These are phyloP conservation scores for Drosophila suboccidentalis DNA, from an alignment of 2,888 invertebrate genomes.

Conservation along the genomic window DNA sequence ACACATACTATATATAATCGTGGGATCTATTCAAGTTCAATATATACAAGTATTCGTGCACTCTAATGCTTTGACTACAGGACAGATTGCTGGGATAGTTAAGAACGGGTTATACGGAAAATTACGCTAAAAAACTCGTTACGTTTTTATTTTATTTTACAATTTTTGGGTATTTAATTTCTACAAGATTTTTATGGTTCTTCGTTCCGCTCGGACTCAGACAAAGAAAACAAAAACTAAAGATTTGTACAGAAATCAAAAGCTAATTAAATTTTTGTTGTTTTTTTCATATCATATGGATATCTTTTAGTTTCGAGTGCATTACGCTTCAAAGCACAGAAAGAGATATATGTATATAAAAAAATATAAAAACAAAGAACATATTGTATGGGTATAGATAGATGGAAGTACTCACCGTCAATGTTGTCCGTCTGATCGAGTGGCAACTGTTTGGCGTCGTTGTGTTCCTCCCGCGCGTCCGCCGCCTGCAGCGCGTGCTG, in stretches of 20 bases:
- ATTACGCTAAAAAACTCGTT: slow-evolving; percentile 60
- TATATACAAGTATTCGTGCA: slow-evolving; percentile 27
- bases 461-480: slow-evolving; percentile 87
- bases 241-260: slow-evolving; percentile 64
- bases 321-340: slow-evolving; percentile 75
- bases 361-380: slow-evolving; percentile 10
- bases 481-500: slow-evolving; percentile 87
- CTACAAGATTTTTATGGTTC: slow-evolving; percentile 20
- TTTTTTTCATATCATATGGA: slow-evolving; percentile 16
- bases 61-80: slow-evolving; percentile 28
- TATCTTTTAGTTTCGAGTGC: slow-evolving; percentile 62
- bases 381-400: slow-evolving; percentile 30
- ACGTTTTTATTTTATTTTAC: slow-evolving; percentile 45
- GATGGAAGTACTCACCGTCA: slow-evolving; percentile 88
- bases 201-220: slow-evolving; percentile 35
- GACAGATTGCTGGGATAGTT: slow-evolving; percentile 48
- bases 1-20: not conserved
- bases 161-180: slow-evolving; percentile 28
- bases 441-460: slow-evolving; percentile 87
- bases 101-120: slow-evolving; percentile 54
- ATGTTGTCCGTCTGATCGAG: slow-evolving; percentile 91
- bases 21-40: slow-evolving; percentile 9
- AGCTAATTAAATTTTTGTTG: slow-evolving; percentile 45
- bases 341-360: slow-evolving; percentile 60
- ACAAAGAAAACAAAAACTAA: slow-evolving; percentile 44